Percentiles rank a stretch among this genome's conserved stretches.
Evolutionary conservation across 2,113 vertebrate species (phyloP).

Genomic region (Trogon surrucura): DNA sequence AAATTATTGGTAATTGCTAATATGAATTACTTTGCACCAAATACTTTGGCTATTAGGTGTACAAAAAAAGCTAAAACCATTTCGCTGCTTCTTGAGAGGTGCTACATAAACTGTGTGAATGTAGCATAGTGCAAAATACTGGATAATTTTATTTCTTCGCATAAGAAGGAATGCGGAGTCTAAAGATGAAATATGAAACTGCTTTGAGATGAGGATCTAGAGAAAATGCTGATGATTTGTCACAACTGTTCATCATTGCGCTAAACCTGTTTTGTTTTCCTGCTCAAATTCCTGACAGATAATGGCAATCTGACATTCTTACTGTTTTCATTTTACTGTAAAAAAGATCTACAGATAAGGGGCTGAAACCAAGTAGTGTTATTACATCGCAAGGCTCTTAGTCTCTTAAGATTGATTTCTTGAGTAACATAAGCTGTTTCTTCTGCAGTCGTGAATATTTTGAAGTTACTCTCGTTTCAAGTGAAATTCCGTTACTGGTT

Average conservation of each 20-base stretch:
- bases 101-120: background rate
- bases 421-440: slow-evolving; percentile 34
- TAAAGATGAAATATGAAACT: slow-evolving; percentile 64
- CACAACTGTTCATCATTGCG: slow-evolving; percentile 53
- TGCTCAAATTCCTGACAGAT: slow-evolving; percentile 54
- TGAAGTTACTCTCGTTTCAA: slow-evolving; percentile 21
- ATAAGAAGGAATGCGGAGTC: slow-evolving; percentile 19
- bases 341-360: slow-evolving; percentile 47
- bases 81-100: background rate
- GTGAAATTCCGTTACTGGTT: background rate
- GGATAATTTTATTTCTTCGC: slow-evolving; percentile 9
- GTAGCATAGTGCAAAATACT: background rate
- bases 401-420: slow-evolving; percentile 56
- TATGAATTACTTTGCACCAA: background rate
- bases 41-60: background rate
- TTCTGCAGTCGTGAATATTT: slow-evolving; percentile 32
- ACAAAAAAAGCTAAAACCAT: background rate
- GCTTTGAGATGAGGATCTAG: slow-evolving; percentile 50
- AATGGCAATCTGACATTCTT: slow-evolving; percentile 50
- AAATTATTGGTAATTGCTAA: background rate
- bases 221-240: slow-evolving; percentile 60
- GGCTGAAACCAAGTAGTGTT: slow-evolving; percentile 55
- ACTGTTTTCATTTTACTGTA: slow-evolving; percentile 58
- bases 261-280: slow-evolving; percentile 67
- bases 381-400: slow-evolving; percentile 35